These are phyloP conservation scores for Drusus annulatus DNA, from an alignment of 1,140 invertebrate species.

Conservation along the genomic window DNA sequence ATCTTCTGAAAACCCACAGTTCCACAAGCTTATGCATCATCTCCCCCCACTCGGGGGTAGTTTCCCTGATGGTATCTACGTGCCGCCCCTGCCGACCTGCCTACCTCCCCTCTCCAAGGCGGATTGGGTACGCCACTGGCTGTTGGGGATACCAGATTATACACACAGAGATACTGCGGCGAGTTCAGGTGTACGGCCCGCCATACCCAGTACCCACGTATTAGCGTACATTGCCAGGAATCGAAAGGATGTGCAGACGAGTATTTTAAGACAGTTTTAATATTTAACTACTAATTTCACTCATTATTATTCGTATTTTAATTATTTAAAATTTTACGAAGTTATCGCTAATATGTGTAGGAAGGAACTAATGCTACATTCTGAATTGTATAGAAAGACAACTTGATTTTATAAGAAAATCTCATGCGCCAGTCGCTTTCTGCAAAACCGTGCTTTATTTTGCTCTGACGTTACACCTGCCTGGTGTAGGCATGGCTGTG, in stretches of 20 bases:
- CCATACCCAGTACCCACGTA: background rate
- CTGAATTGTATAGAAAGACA: too few species aligned
- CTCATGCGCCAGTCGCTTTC: too few species aligned
- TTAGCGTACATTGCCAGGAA: background rate
- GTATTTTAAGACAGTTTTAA: background rate
- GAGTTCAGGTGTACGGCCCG: constrained; percentile 48
- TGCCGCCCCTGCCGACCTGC: constrained; percentile 46
- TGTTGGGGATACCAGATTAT: constrained; percentile 39
- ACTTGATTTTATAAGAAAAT: too few species aligned
- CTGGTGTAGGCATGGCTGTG: too few species aligned
- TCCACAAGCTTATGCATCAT: constrained; percentile 12
- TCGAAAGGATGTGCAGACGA: background rate
- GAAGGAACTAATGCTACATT: too few species aligned
- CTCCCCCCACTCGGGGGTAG: constrained; percentile 30
- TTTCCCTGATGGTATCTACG: constrained; percentile 55
- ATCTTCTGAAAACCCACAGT: background rate
- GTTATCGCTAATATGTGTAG: too few species aligned
- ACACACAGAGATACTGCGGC: constrained; percentile 44
- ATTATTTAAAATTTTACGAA: too few species aligned
- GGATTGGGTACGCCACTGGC: constrained; percentile 38
- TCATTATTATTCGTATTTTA: too few species aligned
- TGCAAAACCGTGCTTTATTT: too few species aligned
- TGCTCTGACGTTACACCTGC: too few species aligned
- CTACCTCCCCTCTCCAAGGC: constrained; percentile 3
- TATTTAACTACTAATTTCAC: too few species aligned